Evolutionary conservation across 2,113 vertebrate genomes (phyloP).

Genomic region (Raja brachyura): DNA sequence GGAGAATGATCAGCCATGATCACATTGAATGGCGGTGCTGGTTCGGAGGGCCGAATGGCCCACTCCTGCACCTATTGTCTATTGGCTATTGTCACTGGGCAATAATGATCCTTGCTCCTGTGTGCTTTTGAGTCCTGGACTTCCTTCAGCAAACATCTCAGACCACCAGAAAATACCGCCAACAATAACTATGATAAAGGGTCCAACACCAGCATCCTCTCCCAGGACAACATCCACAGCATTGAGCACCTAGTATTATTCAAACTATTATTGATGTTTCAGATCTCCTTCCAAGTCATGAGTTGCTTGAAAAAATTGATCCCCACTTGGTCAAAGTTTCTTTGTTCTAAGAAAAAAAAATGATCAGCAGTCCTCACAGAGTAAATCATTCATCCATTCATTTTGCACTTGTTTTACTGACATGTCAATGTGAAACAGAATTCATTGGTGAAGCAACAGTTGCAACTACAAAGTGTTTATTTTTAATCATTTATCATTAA

Average conservation of each 20-base stretch:
- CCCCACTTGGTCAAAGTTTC: not conserved
- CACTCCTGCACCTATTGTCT: too few species aligned
- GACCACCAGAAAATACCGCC: too few species aligned
- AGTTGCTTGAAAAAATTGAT: not conserved
- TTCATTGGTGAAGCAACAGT: not conserved
- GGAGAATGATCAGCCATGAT: too few species aligned
- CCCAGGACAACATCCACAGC: too few species aligned
- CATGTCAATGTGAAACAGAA: not conserved
- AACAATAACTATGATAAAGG: too few species aligned
- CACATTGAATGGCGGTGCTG: too few species aligned
- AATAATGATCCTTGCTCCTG: too few species aligned
- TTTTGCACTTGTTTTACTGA: not conserved
- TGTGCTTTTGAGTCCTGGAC: too few species aligned
- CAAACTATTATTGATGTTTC: not conserved
- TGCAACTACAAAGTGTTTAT: not conserved
- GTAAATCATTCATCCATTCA: not conserved
- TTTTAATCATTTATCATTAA: not conserved
- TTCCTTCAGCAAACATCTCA: too few species aligned
- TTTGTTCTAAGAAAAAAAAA: not conserved
- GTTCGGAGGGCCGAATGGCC: too few species aligned
- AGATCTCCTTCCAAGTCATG: not conserved
- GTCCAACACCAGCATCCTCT: too few species aligned
- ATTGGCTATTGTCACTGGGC: too few species aligned
- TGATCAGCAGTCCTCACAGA: not conserved
- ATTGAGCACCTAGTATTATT: not conserved